Evolutionary conservation across 2,888 invertebrate species (phyloP).

Genomic region (Noctuana brunneofusca): DNA sequence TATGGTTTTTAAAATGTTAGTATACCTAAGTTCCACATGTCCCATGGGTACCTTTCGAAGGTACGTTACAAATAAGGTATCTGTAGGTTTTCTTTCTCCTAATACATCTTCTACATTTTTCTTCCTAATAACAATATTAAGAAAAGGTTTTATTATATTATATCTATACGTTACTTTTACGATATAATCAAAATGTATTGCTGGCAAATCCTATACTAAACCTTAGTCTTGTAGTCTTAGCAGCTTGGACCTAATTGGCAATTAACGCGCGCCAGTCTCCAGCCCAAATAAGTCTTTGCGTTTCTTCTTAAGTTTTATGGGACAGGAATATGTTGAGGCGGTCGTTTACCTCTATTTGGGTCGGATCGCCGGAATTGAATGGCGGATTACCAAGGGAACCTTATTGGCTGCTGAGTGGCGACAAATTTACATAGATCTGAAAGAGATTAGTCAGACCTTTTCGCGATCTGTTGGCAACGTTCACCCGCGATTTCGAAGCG

Average conservation of each 20-base stretch:
- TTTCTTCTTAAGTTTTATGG: slow-evolving; percentile 25
- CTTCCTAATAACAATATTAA: too few relatives aligned
- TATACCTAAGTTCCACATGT: too few relatives aligned
- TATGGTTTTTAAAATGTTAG: too few relatives aligned
- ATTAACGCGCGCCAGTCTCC: slow-evolving; percentile 41
- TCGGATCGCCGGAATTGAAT: slow-evolving; percentile 23
- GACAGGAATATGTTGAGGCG: slow-evolving; percentile 46
- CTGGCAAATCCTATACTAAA: not conserved
- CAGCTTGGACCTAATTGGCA: slow-evolving; percentile 50
- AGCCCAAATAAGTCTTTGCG: slow-evolving; percentile 37
- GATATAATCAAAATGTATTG: too few relatives aligned
- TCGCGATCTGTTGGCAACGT: slow-evolving; percentile 9
- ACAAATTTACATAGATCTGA: slow-evolving; percentile 34
- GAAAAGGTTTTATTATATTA: too few relatives aligned
- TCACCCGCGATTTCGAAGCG: not conserved
- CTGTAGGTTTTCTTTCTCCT: too few relatives aligned
- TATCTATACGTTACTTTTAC: too few relatives aligned
- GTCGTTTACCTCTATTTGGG: slow-evolving; percentile 30
- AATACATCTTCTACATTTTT: too few relatives aligned
- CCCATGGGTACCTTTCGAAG: too few relatives aligned
- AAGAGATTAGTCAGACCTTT: slow-evolving; percentile 21
- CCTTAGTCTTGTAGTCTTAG: slow-evolving; percentile 7
- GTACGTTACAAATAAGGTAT: too few relatives aligned
- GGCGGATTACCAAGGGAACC: slow-evolving; percentile 26
- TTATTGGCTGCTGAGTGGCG: slow-evolving; percentile 34